A percentile compares a stretch with the other conserved stretches of the same genome.
These are phyloP conservation scores for Numida meleagris DNA, from an alignment of 2,113 vertebrate species.

Conservation along the genomic window DNA sequence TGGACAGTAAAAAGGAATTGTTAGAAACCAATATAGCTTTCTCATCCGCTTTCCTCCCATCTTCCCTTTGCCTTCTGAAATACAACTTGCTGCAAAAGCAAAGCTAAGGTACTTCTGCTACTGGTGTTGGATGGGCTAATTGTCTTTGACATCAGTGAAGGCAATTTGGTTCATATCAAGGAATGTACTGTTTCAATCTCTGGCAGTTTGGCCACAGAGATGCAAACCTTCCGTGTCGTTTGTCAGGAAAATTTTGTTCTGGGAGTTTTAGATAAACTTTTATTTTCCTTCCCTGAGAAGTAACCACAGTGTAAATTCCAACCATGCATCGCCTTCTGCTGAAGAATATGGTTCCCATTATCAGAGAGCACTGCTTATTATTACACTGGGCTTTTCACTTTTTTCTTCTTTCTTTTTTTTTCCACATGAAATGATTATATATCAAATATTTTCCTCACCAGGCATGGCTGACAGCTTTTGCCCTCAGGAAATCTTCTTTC, in stretches of 20 bases:
- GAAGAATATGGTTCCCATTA: conserved; percentile 19
- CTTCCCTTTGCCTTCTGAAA: neutral
- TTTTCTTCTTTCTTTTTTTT: neutral
- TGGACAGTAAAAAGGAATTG: neutral
- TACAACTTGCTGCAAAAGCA: neutral
- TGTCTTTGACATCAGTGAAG: no score
- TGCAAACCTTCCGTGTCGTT: neutral
- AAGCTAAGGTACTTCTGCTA: neutral
- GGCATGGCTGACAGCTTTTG: neutral
- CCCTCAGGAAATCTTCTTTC: neutral
- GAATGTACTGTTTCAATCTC: neutral
- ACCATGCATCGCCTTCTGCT: neutral
- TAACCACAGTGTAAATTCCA: neutral
- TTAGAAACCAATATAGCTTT: neutral
- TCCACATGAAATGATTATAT: neutral
- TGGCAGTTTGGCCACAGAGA: neutral
- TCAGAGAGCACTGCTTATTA: neutral
- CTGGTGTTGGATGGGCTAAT: neutral
- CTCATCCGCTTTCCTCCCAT: neutral
- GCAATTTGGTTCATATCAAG: neutral
- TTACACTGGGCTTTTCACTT: neutral
- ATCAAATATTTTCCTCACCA: neutral
- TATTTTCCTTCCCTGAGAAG: neutral
- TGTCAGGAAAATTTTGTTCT: neutral
- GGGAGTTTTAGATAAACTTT: neutral